A percentile compares a stretch with the other conserved stretches of the same genome.
These are phyloP conservation scores for Arctia plantaginis DNA, from an alignment of 2,888 invertebrate genomes.

Conservation along the genomic window DNA sequence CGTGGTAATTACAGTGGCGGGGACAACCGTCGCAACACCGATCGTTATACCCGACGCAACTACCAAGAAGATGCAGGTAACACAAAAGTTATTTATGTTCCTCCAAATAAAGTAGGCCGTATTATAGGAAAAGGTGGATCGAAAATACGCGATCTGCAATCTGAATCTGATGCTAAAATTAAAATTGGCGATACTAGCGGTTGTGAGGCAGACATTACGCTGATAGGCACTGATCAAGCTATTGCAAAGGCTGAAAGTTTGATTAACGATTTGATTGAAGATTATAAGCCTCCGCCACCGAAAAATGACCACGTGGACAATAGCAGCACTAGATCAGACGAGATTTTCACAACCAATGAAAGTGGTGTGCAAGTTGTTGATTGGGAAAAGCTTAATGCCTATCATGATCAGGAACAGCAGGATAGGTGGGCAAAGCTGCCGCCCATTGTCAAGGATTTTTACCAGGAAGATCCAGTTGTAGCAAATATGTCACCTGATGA, in stretches of 20 bases:
- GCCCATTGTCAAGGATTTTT: conserved; percentile 92
- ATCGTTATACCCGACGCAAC: conserved; percentile 54
- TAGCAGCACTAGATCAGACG: conserved; percentile 51
- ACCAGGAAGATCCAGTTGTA: conserved; percentile 91
- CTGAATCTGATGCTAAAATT: conserved; percentile 90
- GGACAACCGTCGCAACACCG: conserved; percentile 44
- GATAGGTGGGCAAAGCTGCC: conserved; percentile 89
- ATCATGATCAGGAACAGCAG: conserved; percentile 84
- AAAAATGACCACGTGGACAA: conserved; percentile 45
- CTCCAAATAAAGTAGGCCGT: conserved; percentile 81
- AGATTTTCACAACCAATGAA: conserved; percentile 68
- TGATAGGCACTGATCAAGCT: conserved; percentile 82
- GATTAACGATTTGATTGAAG: conserved; percentile 71
- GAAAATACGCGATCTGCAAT: conserved; percentile 93
- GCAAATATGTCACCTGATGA: conserved; percentile 88
- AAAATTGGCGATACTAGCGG: conserved; percentile 84
- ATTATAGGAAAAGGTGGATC: conserved; percentile 93
- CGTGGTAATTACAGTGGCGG: conserved; percentile 55
- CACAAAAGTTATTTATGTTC: conserved; percentile 71
- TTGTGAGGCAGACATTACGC: conserved; percentile 72
- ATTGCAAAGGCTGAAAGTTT: conserved; percentile 77
- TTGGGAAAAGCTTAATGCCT: conserved; percentile 86
- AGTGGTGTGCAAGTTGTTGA: conserved; percentile 81
- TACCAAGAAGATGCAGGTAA: conserved; percentile 58
- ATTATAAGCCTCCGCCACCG: conserved; percentile 57